These are phyloP conservation scores for Brotogeris chrysoptera DNA, from an alignment of 2,797 vertebrate genomes.

Conservation along the genomic window DNA sequence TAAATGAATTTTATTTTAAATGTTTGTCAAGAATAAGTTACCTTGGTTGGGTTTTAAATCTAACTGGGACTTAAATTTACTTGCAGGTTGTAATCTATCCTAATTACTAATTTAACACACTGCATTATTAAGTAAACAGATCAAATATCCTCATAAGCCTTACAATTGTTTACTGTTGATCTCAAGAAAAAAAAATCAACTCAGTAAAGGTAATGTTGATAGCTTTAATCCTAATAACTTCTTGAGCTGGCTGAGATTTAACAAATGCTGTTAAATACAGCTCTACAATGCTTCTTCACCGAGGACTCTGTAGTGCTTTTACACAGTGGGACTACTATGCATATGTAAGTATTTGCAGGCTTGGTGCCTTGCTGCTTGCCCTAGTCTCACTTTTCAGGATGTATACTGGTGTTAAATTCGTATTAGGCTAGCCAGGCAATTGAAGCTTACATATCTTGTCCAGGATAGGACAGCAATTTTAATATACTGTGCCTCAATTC, in stretches of 20 bases:
- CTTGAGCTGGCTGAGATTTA: constrained; percentile 4
- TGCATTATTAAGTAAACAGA: constrained; percentile 19
- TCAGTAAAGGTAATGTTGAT: background rate
- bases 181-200: background rate
- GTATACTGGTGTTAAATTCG: background rate
- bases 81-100: background rate
- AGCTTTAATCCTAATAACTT: constrained; percentile 26
- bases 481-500: constrained; percentile 36
- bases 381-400: background rate
- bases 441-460: constrained; percentile 12
- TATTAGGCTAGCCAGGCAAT: background rate
- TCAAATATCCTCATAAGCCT: constrained; percentile 43
- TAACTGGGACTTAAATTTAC: background rate
- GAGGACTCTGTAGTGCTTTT: background rate
- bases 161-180: constrained; percentile 23
- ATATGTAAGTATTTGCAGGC: background rate
- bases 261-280: background rate
- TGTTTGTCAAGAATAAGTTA: background rate
- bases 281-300: background rate
- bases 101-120: constrained; percentile 49
- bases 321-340: background rate
- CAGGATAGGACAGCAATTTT: background rate
- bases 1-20: background rate
- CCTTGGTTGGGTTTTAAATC: background rate
- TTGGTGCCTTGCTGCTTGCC: constrained; percentile 1